Evolutionary conservation across 1,140 invertebrate species (phyloP), one percentile per base, ranked within the genome.

Genomic region (Physella acuta): DNA sequence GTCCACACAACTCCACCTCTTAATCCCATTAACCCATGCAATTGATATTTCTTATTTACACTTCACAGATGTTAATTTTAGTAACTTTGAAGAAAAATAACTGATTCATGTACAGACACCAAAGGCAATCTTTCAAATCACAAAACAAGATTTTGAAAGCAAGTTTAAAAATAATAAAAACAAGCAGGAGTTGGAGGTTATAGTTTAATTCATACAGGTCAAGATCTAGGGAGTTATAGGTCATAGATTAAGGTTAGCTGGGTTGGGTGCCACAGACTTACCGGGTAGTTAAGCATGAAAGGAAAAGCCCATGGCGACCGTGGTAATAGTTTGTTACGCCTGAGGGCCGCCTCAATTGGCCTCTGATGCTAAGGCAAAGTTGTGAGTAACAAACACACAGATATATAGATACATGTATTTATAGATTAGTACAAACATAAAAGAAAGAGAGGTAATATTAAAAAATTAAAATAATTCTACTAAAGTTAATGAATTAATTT

Each of bases 281-380:
- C 66, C 66, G 66, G 66, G 39, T 44, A 68, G 30, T 59, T 60
- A 68, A 60, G 66, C 66, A 68, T 68, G 56, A 68, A 68, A 30
- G 66, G 66, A 20, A 68, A 68, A 60, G 66, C 66, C 66, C 66
- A 68, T 24, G 66, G 66, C 14, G 66, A 58, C 26, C 66, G 66
- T 14, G 66, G 66, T 24, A 68, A 68, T 36, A 68, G 66, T 68
- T 68, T 68, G 66, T 68, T 68, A 59, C 66, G 66, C 66, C 66
- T 59, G n/a, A 68, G 56, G 31, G 64, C 64, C 31, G 53, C 33
- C 51, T 37, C 53, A 39, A 36, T 30, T 28, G 64, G 17, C 34
- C 64, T 49, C 64, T 52, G 59, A 61, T 61, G 59, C 59, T 44
- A 61, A 39, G 59, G 39, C 28, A 52, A 49, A 44, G 8, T 49